Evolutionary conservation across 2,797 vertebrate genomes (phyloP).

Genomic region (Chrysocyon brachyurus): DNA sequence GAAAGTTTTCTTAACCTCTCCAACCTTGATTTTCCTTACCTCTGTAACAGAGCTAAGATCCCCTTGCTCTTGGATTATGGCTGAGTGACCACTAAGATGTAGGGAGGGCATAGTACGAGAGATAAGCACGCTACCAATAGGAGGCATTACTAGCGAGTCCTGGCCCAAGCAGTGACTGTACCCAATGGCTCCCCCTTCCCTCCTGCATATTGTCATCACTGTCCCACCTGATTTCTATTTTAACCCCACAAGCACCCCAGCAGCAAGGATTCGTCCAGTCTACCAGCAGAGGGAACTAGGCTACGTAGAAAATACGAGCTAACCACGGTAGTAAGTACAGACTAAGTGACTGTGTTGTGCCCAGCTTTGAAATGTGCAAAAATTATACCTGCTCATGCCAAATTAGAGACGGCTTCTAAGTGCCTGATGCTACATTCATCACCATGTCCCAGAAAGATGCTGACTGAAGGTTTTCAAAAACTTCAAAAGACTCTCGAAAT

Average conservation of each 20-base stretch:
- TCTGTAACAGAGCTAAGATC: background rate
- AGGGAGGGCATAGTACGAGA: background rate
- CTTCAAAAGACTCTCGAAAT: constrained; percentile 80
- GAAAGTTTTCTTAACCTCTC: background rate
- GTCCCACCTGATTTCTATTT: background rate
- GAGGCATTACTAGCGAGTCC: background rate
- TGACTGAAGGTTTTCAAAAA: constrained; percentile 82
- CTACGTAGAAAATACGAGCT: background rate
- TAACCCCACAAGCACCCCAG: background rate
- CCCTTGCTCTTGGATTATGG: background rate
- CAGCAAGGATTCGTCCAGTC: background rate
- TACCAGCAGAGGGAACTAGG: background rate
- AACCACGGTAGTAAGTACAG: background rate
- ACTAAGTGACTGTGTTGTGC: constrained; percentile 18
- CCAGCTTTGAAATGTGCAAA: constrained; percentile 75
- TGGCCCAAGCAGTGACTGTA: background rate
- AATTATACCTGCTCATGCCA: constrained; percentile 78
- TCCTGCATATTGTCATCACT: background rate
- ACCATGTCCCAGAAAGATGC: constrained; percentile 80
- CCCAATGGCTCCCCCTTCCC: background rate
- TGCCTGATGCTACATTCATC: constrained; percentile 78
- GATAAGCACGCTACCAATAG: background rate
- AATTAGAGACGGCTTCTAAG: constrained; percentile 73
- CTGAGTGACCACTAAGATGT: background rate
- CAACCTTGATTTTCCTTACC: background rate